phyloP scores from a whole-genome alignment of 1,140 invertebrate species.

The Papilio polyxenes region DNA sequence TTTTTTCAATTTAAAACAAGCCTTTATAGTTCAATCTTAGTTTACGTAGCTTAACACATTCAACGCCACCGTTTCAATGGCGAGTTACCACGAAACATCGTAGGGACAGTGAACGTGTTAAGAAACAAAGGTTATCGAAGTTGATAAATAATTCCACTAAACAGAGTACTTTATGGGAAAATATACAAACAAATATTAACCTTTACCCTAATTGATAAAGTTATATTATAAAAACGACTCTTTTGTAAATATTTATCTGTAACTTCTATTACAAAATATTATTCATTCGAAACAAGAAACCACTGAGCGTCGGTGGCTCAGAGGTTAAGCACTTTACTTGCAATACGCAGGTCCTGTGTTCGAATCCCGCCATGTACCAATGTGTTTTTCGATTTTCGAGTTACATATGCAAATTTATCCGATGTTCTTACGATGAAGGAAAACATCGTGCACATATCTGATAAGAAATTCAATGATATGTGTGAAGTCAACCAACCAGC shows the following conservation, averaged over 20 bases:
- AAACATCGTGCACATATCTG: too few species aligned
- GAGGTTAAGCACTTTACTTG: too few species aligned
- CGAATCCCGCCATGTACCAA: too few species aligned
- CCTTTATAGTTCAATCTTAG: background rate
- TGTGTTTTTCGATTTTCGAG: too few species aligned
- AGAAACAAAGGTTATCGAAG: background rate
- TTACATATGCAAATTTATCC: too few species aligned
- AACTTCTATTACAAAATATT: background rate
- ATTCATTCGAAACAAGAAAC: too few species aligned
- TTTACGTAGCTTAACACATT: background rate
- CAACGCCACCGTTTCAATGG: background rate
- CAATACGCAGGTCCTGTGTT: too few species aligned
- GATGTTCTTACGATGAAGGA: too few species aligned
- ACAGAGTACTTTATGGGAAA: conserved; percentile 10
- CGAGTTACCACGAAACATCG: background rate
- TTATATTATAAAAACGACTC: background rate
- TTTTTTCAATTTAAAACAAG: background rate
- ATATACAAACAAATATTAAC: conserved; percentile 18
- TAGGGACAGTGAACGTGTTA: background rate
- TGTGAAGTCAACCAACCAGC: too few species aligned
- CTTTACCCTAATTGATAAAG: background rate
- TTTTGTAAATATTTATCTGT: conserved; percentile 2
- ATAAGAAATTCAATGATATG: too few species aligned
- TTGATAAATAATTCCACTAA: conserved; percentile 14
- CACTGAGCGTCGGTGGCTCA: too few species aligned